Evolutionary conservation across 2,888 invertebrate species (phyloP).

Genomic region (Andricus curvator): DNA sequence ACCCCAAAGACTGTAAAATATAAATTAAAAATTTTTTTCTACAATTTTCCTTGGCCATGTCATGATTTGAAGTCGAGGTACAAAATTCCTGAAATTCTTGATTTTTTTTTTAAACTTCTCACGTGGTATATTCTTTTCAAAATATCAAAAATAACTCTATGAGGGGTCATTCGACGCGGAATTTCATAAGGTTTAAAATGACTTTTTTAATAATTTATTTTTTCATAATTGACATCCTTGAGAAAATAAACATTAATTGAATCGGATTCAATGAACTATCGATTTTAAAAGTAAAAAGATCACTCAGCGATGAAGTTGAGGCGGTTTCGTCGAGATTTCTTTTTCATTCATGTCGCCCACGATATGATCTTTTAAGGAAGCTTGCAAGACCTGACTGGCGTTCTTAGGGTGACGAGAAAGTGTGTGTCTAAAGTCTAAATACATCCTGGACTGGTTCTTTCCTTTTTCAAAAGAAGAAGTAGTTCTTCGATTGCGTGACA

Average conservation of each 20-base stretch:
- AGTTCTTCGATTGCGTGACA: neutral
- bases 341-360: slow-evolving; percentile 62
- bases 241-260: slow-evolving; percentile 4
- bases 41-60: no score
- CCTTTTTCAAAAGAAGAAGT: neutral
- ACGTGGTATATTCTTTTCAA: no score
- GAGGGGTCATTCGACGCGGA: no score
- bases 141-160: no score
- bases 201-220: no score
- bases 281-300: neutral
- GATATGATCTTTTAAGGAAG: slow-evolving; percentile 63
- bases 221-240: slow-evolving; percentile 1
- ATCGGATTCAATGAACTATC: neutral
- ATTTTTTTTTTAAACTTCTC: no score
- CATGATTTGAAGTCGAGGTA: no score
- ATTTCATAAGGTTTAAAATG: no score
- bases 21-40: no score
- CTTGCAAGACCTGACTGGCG: slow-evolving; percentile 55
- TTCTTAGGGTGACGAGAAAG: slow-evolving; percentile 62
- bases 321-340: slow-evolving; percentile 51
- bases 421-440: slow-evolving; percentile 49
- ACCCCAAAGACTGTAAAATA: no score
- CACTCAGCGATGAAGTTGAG: neutral
- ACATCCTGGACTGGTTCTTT: slow-evolving; percentile 39
- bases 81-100: no score